Base-by-base conservation (phyloP, 2,888 invertebrate genomes). In the Adelognathus sp. region DNA sequence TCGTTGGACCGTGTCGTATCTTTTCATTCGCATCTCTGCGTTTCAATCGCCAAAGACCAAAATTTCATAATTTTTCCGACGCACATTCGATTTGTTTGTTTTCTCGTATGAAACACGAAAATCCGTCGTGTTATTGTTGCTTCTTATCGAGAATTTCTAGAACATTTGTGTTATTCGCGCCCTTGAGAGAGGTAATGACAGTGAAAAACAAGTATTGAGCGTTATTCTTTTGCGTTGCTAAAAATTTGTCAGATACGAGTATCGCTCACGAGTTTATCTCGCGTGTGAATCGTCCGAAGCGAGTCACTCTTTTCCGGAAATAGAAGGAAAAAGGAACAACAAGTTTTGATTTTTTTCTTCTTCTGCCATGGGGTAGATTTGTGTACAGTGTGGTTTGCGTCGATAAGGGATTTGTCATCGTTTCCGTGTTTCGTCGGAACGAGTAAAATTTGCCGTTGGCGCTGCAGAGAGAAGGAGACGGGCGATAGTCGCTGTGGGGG, bases 261-360 rank as follows among this genome's bases (percentile, higher is more conserved):
- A 73, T 14, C 36, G 60, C 61, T 72, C 72, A 56, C 56, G 67
- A 67, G 67, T 52, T 46, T 70, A 69, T 64, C 66, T 56, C 67
- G 67, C 72, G 72, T 67, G 61, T 61, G 67, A 73, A 56, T 56
- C 61, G 56, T 11, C 27, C 50, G 54, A n/a, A 56, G 39, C 50
- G 52, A 56, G 33, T 54, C 27, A 36, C n/a, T 46, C 6, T 56
- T 58, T 73, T 69, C 69, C 69, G 69, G 14, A 33, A 64, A n/a
- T n/a, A n/a, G n/a, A n/a, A n/a, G n/a, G n/a, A n/a, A n/a, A n/a
- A n/a, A n/a, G n/a, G n/a, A 24, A 50, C 11, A 7, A 3, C 9
- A 21, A 18, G 7, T 21, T 46, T 11, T n/a, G n/a, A 18, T 46
- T 46, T 46, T 46, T 9, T n/a, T n/a, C n/a, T n/a, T n/a, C n/a